Base-by-base conservation (phyloP, 1,140 invertebrate species). In the Xylocopa sonorina region DNA sequence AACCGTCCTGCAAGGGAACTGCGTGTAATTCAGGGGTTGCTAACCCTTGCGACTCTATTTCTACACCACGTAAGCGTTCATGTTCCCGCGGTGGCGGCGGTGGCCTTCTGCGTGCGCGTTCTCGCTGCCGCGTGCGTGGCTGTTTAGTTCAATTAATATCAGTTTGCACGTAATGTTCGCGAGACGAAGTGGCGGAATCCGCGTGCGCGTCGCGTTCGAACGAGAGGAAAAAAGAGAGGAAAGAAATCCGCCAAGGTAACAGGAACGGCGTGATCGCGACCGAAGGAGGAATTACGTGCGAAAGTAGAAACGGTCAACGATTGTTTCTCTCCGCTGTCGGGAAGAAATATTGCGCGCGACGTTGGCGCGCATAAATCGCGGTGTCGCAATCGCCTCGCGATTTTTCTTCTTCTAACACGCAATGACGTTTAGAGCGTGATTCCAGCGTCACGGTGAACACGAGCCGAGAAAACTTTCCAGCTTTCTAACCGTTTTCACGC, bases 11-110 rank as follows among this genome's bases (percentile, higher is more conserved):
- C 78, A 66, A 62, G 83, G 85, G 80, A 83, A 48, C 84, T 80
- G 77, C 76, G 80, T 86, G 89, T 90, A 89, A 90, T 89, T 90
- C 86, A 87, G 83, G 87, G 85, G 87, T 89, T 89, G 84, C 80
- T 88, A 90, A 89, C 88, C 86, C 86, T 87, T 82, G 84, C 78
- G 87, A 88, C 87, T 88, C 85, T 85, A 87, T 87, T 85, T 68
- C 80, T 80, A 57, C 51, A 51, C 77, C 77, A 77, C 81, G 81
- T 83, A 77, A 80, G 71, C 62, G 77, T 76, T 75, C 57, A 58
- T 74, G 64, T 50, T 64, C 51, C 7, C 55, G 7, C 21, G n/a
- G n/a, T n/a, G n/a, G n/a, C n/a, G n/a, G 53, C 48, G 51, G 38
- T 21, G 41, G 38, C 67, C 55, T 75, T 18, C 67, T 66, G 51